Percentiles rank a stretch among this genome's conserved stretches.
Evolutionary conservation across 2,888 invertebrate species (phyloP).

Genomic region (Listrodromus nycthemerus): DNA sequence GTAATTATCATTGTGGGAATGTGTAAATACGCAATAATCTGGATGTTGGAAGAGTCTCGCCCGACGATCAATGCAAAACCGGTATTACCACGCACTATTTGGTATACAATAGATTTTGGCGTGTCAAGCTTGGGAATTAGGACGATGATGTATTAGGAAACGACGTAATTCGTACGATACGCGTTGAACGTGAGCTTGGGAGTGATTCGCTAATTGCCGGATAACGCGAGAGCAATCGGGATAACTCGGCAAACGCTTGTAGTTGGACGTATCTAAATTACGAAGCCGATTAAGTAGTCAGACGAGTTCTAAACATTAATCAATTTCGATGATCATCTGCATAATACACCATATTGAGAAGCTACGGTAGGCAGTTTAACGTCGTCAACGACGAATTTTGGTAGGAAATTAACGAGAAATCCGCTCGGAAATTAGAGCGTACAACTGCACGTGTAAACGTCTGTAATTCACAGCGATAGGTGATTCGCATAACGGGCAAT

Average conservation of each 20-base stretch:
- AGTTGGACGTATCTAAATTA: not conserved
- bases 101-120: conserved; percentile 20
- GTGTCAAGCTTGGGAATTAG: conserved; percentile 15
- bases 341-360: not conserved
- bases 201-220: conserved; percentile 1
- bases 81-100: conserved; percentile 22
- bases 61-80: conserved; percentile 8
- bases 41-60: conserved; percentile 9
- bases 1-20: not conserved
- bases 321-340: not conserved
- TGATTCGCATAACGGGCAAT: not conserved
- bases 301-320: not conserved
- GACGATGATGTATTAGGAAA: not conserved
- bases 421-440: not conserved
- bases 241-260: not conserved
- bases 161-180: not conserved
- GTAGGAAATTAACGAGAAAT: conserved; percentile 1
- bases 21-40: not conserved
- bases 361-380: not conserved
- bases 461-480: not conserved
- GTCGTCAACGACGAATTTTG: conserved; percentile 9
- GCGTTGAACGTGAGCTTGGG: not conserved
- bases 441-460: not conserved
- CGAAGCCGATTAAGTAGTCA: not conserved
- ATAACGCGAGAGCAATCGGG: not conserved